Base-by-base conservation (phyloP, 2,797 vertebrate species). In the Scleropages formosus region DNA sequence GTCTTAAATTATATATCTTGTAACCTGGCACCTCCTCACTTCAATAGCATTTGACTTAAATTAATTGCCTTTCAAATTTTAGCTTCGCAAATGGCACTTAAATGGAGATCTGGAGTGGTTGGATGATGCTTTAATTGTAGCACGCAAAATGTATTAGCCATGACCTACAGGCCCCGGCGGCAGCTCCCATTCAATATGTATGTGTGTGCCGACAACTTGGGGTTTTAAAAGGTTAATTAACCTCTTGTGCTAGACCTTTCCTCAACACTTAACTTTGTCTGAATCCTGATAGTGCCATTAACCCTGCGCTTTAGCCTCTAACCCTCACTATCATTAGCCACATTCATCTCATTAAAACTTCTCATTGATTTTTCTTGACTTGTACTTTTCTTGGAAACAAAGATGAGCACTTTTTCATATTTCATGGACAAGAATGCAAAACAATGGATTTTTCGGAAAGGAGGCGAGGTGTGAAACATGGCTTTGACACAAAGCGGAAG, bases 221-320 rank as follows among this genome's bases (percentile, higher is more conserved):
- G 87, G 93, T 93, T 91, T 90, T 82, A 85, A 93, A 93, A 95
- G 95, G 94, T 96, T 97, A 97, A 97, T 95, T 93, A 96, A 95
- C 91, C 94, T 94, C 94, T 95, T 92, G 93, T 92, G 93, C 90
- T 87, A 91, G 91, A 94, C 94, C 92, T 94, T 95, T 94, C 90
- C 89, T 93, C 91, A 92, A 92, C 94, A 92, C 92, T 94, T 93
- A 94, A 93, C 90, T 93, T 90, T 89, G 87, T 92, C 94, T 93
- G 90, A 94, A 92, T 95, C 93, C 92, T 95, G 94, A 95, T 95
- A 93, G 94, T 93, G 92, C 93, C 90, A 95, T 96, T 96, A 96
- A 96, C 70, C 94, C 94, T 88, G 80, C 81, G 91, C 90, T 91
- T 93, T 94, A 91, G 93, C 95, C 94, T 94, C 92, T 92, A 90